Conservation (phyloP, 1,140 invertebrate species). For the Drosophila saltans region DNA sequence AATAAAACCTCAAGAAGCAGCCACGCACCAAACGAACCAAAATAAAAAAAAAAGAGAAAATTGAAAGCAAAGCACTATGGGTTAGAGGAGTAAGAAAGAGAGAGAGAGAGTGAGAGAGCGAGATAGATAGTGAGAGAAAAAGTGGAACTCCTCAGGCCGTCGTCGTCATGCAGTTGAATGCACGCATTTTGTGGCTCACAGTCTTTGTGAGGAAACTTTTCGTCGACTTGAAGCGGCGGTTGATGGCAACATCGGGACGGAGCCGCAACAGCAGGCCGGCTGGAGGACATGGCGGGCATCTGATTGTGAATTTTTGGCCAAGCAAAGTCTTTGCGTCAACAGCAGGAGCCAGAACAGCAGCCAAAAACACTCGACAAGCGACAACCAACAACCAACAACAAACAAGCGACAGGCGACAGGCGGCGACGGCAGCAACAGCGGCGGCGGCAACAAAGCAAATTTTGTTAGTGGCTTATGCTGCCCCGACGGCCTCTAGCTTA, state of each 20-base stretch:
- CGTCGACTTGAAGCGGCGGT: neutral
- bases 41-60: neutral
- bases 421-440: slow-evolving; percentile 49
- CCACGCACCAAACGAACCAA: slow-evolving; percentile 4
- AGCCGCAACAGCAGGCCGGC: slow-evolving; percentile 24
- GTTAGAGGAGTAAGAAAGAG: slow-evolving; percentile 10
- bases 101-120: slow-evolving; percentile 1
- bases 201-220: slow-evolving; percentile 51
- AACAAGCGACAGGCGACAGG: slow-evolving; percentile 66
- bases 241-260: neutral
- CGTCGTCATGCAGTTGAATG: slow-evolving; percentile 68
- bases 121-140: slow-evolving; percentile 21
- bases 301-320: slow-evolving; percentile 55
- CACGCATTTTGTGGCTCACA: slow-evolving; percentile 67
- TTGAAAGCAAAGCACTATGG: neutral
- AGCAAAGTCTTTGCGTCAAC: slow-evolving; percentile 71
- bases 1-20: slow-evolving; percentile 39
- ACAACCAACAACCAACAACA: slow-evolving; percentile 54
- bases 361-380: slow-evolving; percentile 51
- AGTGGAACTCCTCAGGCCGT: slow-evolving; percentile 20
- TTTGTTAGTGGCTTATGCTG: slow-evolving; percentile 75
- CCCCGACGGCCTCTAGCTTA: slow-evolving; percentile 17
- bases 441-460: slow-evolving; percentile 61
- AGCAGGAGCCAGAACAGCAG: slow-evolving; percentile 46
- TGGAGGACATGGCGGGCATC: slow-evolving; percentile 32